phyloP scores from a whole-genome alignment of 2,797 vertebrate genomes.

The Podargus strigoides region DNA sequence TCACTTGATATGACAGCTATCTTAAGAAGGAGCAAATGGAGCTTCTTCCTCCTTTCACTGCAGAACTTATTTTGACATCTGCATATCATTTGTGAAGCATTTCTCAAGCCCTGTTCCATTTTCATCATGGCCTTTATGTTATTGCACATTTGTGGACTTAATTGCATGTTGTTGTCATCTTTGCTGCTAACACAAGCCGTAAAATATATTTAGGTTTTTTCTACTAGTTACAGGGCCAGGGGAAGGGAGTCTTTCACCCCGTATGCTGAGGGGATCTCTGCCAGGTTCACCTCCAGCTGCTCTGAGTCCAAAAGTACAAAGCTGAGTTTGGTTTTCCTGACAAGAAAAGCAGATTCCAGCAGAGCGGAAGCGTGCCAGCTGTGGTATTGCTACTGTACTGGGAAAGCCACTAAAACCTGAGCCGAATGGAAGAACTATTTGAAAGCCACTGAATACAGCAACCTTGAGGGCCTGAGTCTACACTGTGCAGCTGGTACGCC shows the following conservation, averaged over 20 bases:
- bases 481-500: not conserved
- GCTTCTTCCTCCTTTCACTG: not conserved
- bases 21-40: not conserved
- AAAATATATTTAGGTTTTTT: not conserved
- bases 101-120: slow-evolving; percentile 5
- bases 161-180: not conserved
- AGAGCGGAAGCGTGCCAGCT: slow-evolving; percentile 21
- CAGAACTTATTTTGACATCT: slow-evolving; percentile 12
- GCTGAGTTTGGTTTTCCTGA: slow-evolving; percentile 33
- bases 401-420: slow-evolving; percentile 52
- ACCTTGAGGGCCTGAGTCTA: not conserved
- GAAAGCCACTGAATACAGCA: not conserved
- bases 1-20: not conserved
- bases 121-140: not conserved
- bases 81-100: not conserved
- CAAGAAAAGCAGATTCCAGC: slow-evolving; percentile 51
- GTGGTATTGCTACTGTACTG: slow-evolving; percentile 49
- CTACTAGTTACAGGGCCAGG: not conserved
- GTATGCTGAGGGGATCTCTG: not conserved
- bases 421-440: not conserved
- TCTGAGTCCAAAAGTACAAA: slow-evolving; percentile 22
- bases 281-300: slow-evolving; percentile 37
- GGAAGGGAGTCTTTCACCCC: not conserved
- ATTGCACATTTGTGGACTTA: not conserved
- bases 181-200: not conserved